phyloP scores from a whole-genome alignment of 2,797 vertebrate genomes.

The Megalops cyprinoides region DNA sequence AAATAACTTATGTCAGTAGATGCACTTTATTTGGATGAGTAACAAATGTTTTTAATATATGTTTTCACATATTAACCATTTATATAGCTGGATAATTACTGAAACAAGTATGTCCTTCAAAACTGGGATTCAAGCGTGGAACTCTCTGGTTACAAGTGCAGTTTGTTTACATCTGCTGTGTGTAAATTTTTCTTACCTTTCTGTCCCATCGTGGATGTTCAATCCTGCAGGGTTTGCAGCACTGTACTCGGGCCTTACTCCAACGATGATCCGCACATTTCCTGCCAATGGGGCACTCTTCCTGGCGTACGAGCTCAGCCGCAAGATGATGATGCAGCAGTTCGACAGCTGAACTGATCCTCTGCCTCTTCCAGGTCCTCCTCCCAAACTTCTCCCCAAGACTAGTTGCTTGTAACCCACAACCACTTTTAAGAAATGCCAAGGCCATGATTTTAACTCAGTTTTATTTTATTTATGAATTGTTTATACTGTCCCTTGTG shows the following conservation, averaged over 20 bases:
- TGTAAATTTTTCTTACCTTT: no score
- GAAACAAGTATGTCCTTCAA: background rate
- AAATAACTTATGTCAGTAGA: no score
- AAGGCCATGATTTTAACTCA: background rate
- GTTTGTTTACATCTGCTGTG: no score
- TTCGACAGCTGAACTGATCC: slow-evolving; percentile 68
- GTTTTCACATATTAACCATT: background rate
- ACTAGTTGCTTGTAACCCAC: background rate
- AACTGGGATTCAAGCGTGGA: background rate
- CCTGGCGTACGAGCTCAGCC: slow-evolving; percentile 88
- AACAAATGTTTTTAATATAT: no score
- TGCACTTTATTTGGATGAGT: no score
- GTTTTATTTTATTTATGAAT: slow-evolving; percentile 7
- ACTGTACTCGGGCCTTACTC: slow-evolving; percentile 93
- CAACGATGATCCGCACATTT: slow-evolving; percentile 92
- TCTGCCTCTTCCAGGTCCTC: background rate
- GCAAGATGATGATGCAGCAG: slow-evolving; percentile 90
- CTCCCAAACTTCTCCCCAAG: background rate
- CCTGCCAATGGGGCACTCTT: slow-evolving; percentile 92
- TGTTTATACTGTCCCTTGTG: no score
- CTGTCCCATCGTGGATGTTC: background rate
- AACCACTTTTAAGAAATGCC: background rate
- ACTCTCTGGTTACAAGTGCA: background rate
- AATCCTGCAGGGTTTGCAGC: slow-evolving; percentile 78
- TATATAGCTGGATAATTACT: background rate